Conservation (phyloP, 2,888 invertebrate genomes). For the Arctia plantaginis region DNA sequence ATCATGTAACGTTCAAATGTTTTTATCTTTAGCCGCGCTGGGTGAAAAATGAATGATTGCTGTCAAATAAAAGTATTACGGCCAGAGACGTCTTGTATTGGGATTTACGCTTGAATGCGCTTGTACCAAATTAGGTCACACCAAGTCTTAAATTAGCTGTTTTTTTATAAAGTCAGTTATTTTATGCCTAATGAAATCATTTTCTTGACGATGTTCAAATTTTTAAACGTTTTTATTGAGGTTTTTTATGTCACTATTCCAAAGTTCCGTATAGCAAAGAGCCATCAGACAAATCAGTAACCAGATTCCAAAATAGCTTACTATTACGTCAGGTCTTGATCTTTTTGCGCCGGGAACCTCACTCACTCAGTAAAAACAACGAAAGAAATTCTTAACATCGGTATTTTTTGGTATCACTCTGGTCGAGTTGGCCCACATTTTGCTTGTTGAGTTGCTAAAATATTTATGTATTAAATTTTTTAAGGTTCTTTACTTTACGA, state of each 20-base stretch:
- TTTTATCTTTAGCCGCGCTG: conserved; percentile 55
- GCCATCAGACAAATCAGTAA: neutral
- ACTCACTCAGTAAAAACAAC: too few relatives aligned
- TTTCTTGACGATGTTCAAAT: neutral
- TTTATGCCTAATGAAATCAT: neutral
- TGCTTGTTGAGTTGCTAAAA: too few relatives aligned
- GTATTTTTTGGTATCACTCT: too few relatives aligned
- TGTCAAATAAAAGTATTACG: conserved; percentile 70
- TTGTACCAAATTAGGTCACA: conserved; percentile 38
- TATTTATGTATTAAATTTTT: too few relatives aligned
- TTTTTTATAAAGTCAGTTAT: conserved; percentile 9
- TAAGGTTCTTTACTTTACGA: too few relatives aligned
- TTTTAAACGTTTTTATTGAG: neutral
- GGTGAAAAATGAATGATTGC: conserved; percentile 63
- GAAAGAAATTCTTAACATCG: too few relatives aligned
- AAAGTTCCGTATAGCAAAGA: neutral
- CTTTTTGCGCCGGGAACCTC: neutral
- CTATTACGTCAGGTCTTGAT: neutral
- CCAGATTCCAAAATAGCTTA: neutral
- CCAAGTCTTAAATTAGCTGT: conserved; percentile 39
- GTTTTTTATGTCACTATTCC: neutral
- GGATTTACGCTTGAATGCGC: conserved; percentile 46
- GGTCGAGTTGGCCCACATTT: too few relatives aligned
- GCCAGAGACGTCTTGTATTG: conserved; percentile 34
- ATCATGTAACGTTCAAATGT: conserved; percentile 47